These are phyloP conservation scores for Diuraphis noxia DNA, from an alignment of 1,140 invertebrate genomes.

Conservation along the genomic window DNA sequence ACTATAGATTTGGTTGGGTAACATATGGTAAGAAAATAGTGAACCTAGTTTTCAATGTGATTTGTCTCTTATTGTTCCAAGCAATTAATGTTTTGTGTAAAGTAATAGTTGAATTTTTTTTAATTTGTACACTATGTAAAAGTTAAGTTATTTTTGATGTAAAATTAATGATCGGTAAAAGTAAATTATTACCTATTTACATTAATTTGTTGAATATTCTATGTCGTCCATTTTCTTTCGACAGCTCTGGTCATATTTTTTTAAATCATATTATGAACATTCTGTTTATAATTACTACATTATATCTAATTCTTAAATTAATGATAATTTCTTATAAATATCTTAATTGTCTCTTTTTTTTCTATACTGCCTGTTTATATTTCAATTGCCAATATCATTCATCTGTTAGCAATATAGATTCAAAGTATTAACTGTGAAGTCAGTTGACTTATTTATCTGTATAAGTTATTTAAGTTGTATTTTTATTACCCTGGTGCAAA, in stretches of 20 bases:
- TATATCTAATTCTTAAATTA: background rate
- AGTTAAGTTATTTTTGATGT: slow-evolving; percentile 21
- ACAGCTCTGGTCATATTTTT: background rate
- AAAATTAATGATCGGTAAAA: slow-evolving; percentile 9
- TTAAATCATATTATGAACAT: background rate
- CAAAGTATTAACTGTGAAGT: background rate
- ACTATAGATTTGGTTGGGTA: slow-evolving; percentile 26
- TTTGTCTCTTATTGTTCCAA: background rate
- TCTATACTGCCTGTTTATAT: background rate
- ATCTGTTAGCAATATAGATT: background rate
- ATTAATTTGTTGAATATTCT: slow-evolving; percentile 6
- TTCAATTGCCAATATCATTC: background rate
- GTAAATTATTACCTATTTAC: slow-evolving; percentile 30
- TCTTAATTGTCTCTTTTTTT: background rate
- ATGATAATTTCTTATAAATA: background rate
- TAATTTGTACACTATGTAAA: slow-evolving; percentile 29
- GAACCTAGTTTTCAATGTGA: slow-evolving; percentile 20
- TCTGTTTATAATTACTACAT: background rate
- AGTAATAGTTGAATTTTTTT: background rate
- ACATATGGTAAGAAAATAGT: background rate
- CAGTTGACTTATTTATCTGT: background rate
- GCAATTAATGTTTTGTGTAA: slow-evolving; percentile 24
- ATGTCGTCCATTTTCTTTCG: slow-evolving; percentile 14
- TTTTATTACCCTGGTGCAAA: background rate
- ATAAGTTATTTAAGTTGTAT: background rate